These are phyloP conservation scores for Polydrusus cervinus DNA, from an alignment of 2,888 invertebrate genomes.

Conservation along the genomic window DNA sequence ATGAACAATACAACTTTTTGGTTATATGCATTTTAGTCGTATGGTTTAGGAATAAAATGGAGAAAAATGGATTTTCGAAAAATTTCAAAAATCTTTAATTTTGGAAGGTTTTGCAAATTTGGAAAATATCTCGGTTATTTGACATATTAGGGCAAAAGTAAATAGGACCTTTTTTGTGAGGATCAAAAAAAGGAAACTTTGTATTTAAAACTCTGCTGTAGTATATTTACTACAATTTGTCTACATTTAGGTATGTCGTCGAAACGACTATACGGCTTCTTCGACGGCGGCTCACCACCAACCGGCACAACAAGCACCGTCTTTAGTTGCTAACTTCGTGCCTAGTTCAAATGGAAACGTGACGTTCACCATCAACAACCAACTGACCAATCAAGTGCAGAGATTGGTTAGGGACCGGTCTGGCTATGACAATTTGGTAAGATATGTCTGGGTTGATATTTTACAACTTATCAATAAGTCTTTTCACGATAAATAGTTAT, in stretches of 20 bases:
- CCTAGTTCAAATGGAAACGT: slow-evolving; percentile 88
- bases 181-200: too few species aligned
- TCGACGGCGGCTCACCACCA: slow-evolving; percentile 73
- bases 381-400: slow-evolving; percentile 83
- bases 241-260: slow-evolving; percentile 76
- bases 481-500: neutral
- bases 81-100: too few species aligned
- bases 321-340: slow-evolving; percentile 83
- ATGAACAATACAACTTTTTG: too few species aligned
- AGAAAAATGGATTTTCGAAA: too few species aligned
- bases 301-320: slow-evolving; percentile 71
- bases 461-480: neutral
- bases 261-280: slow-evolving; percentile 71
- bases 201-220: too few species aligned
- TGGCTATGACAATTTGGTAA: slow-evolving; percentile 85
- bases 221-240: neutral
- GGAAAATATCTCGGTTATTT: too few species aligned
- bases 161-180: too few species aligned
- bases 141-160: too few species aligned
- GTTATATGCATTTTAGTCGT: too few species aligned
- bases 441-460: slow-evolving; percentile 42
- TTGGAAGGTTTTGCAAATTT: too few species aligned
- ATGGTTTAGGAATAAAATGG: too few species aligned
- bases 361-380: slow-evolving; percentile 95
- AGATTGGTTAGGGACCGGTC: slow-evolving; percentile 82